Base-by-base conservation (phyloP, 2,888 invertebrate species). In the Calliopum simillimum region DNA sequence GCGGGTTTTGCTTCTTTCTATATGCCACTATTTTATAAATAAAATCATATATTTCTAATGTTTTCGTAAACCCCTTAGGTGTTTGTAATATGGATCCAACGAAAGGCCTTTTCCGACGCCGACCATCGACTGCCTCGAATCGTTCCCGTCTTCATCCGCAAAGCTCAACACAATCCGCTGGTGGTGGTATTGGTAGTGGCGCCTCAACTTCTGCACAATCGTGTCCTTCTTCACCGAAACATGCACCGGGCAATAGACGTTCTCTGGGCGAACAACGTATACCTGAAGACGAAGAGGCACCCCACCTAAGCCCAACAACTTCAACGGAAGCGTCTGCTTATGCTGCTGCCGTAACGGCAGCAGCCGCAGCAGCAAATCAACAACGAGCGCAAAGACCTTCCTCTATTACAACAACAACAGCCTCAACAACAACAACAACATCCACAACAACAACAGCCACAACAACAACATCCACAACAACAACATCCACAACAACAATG, bases 191-290 rank as follows among this genome's bases (percentile, higher is more conserved):
- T 33, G n/a, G 65, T 66, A 33, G 33, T 43, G 76, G 74, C n/a
- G 67, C 69, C 13, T 73, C 67, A 6, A 73, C 70, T 44, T 70
- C 79, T 63, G 85, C 76, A 82, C 87, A 83, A 76, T 87, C 82
- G 75, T 86, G 79, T 79, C 87, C 78, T 77, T 86, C 76, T 78
- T 88, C 83, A 80, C 89, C 79, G 77, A 85, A 84, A 67, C 83
- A 84, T 70, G 78, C 80, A 44, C 78, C 79, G 43, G 84, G 75
- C 79, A 44, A 79, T 79, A 87, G 84, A 16, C 83, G 79, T 16
- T 85, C 83, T 12, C 73, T 85, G 58, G 85, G 82, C 68, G 82
- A 81, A 58, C 81, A 83, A 47, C 80, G 76, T 68, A 81, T 85
- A 64, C 85, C 84, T n/a, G 85, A 85, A 70, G 85, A 85, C 62